These are phyloP conservation scores for Argyresthia goedartella DNA, from an alignment of 2,888 invertebrate genomes.

Conservation along the genomic window DNA sequence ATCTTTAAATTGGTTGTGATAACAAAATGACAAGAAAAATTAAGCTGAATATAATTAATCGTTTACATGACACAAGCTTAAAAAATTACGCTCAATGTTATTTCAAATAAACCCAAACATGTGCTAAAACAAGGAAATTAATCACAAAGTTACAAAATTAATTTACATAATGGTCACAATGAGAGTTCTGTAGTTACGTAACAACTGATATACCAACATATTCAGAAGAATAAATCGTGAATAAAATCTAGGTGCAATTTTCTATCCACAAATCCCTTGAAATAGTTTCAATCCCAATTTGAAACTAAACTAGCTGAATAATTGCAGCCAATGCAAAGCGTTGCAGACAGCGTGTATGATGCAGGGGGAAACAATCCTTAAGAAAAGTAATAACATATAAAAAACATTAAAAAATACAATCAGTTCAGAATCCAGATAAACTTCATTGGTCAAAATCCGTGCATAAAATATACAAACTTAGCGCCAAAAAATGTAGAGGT, in stretches of 20 bases:
- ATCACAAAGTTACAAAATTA: constrained; percentile 3
- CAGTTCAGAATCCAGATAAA: neutral
- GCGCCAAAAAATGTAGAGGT: neutral
- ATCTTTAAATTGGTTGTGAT: neutral
- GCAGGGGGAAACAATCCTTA: constrained; percentile 5
- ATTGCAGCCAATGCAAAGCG: constrained; percentile 62
- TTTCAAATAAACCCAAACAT: constrained; percentile 12
- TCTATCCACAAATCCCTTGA: constrained; percentile 17
- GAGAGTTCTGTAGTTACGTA: no score
- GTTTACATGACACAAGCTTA: no score
- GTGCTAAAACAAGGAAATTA: constrained; percentile 3
- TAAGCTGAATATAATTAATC: no score
- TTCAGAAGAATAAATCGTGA: neutral
- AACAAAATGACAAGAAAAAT: no score
- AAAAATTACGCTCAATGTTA: constrained; percentile 9
- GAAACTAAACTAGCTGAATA: constrained; percentile 29
- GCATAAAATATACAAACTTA: neutral
- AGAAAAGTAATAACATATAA: neutral
- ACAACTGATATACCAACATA: no score
- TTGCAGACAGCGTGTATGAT: constrained; percentile 61
- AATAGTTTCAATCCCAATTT: constrained; percentile 24
- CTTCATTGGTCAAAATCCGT: neutral
- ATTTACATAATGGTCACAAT: neutral
- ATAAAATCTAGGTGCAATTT: neutral
- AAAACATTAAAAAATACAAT: neutral